Percentiles rank a stretch among this genome's conserved stretches.
These are phyloP conservation scores for Oxyura jamaicensis DNA, from an alignment of 2,113 vertebrate genomes.

Conservation along the genomic window DNA sequence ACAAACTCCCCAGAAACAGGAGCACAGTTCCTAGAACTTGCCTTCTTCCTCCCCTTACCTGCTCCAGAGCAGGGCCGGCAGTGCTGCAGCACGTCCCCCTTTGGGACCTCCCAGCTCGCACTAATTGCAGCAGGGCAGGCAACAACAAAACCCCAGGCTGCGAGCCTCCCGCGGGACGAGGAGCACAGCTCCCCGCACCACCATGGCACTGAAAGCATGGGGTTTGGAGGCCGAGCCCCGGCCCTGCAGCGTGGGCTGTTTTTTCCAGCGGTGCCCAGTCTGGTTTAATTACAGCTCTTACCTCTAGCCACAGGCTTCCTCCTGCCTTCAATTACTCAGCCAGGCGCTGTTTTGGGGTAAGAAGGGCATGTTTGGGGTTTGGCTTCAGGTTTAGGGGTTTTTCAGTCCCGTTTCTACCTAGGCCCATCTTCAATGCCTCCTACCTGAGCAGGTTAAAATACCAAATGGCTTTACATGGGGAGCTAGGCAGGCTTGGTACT, in stretches of 20 bases:
- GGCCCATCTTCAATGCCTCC: background rate
- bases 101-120: background rate
- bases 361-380: background rate
- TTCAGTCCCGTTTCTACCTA: background rate
- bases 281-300: background rate
- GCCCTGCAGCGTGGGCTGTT: background rate
- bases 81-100: background rate
- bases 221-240: background rate
- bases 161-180: background rate
- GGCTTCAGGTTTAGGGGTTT: background rate
- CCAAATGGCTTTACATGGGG: accelerated
- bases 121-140: background rate
- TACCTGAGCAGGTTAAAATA: background rate
- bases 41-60: background rate
- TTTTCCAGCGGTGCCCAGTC: background rate
- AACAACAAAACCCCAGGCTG: background rate
- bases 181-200: background rate
- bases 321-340: background rate
- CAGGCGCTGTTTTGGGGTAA: background rate
- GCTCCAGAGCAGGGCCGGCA: background rate
- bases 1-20: too few species aligned
- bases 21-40: too few species aligned
- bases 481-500: background rate
- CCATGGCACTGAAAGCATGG: background rate
- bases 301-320: background rate